Base-by-base conservation (phyloP, 2,797 vertebrate genomes). In the Phalloptychus januarius region DNA sequence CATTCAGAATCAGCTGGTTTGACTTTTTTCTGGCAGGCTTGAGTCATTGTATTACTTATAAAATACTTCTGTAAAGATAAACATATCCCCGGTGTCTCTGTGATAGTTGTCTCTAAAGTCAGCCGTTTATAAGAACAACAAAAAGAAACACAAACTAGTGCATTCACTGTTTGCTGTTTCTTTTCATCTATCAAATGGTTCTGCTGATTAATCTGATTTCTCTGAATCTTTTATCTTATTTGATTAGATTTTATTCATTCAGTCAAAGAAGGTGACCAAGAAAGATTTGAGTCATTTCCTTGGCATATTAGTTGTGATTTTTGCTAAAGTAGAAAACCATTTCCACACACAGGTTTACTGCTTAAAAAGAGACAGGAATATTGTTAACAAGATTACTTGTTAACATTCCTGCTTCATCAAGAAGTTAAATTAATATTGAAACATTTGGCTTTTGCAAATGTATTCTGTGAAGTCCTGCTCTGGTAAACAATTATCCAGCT, bases 1-100 rank as follows among this genome's bases (percentile, higher is more conserved):
- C 74, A 84, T 65, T 85, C 77, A 86, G 77, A 91, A 86, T 89
- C 83, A 89, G 76, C 76, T 84, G 80, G 56, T 86, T 88, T 78
- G 63, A 78, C 78, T 84, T 73, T 87, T 76, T 80, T 80, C 72
- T 88, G 86, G 85, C 70, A 15, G 75, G 12, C 46, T 71, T 89
- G 82, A 92, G 78, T 90, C 87, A 86, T 45, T 73, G 38, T 70
- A 80, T 78, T 85, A 77, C 70, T 85, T 52, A 72, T 52, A 48
- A 58, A 31, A 25, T 72, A 4, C 42, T 18, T 45, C 46, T 72
- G 46, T 36, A 20, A 36, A 40, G 15, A 36, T 1, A 33, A 58
- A 72, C 5, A 46, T 46, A 20, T 46, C 16, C 28, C 54, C 5
- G 23, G 42, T 56, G 25, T 67, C 20, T 50, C 46, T 38, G 10